Evolutionary conservation across 1,140 invertebrate genomes (phyloP).

Genomic region (Halesus radiatus): DNA sequence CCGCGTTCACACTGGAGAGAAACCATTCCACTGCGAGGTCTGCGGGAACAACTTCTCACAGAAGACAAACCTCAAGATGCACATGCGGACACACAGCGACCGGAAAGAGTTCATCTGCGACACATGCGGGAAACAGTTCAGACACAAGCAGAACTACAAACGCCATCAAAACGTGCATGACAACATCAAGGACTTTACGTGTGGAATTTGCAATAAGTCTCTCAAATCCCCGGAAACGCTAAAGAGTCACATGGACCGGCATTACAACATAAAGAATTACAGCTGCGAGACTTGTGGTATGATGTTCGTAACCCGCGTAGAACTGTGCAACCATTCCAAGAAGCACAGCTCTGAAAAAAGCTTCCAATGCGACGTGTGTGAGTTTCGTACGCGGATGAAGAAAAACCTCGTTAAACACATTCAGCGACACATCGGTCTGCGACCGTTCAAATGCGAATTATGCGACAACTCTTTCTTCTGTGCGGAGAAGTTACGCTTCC

Average conservation of each 20-base stretch:
- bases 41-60: constrained; percentile 75
- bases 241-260: constrained; percentile 64
- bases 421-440: constrained; percentile 67
- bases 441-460: constrained; percentile 64
- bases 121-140: constrained; percentile 75
- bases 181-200: constrained; percentile 60
- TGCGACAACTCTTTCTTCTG: constrained; percentile 64
- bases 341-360: constrained; percentile 63
- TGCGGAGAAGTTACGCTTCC: constrained; percentile 63
- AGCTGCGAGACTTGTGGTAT: constrained; percentile 68
- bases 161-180: constrained; percentile 65
- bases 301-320: constrained; percentile 67
- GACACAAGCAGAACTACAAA: constrained; percentile 66
- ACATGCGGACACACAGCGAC: constrained; percentile 68
- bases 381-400: constrained; percentile 67
- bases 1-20: constrained; percentile 70
- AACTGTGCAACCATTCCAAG: constrained; percentile 65
- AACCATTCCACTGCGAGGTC: constrained; percentile 69
- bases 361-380: constrained; percentile 67
- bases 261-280: constrained; percentile 67
- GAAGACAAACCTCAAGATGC: constrained; percentile 66
- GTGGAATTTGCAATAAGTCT: constrained; percentile 62
- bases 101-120: constrained; percentile 71
- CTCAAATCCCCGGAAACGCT: constrained; percentile 65
- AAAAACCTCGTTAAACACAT: constrained; percentile 67